Base-by-base conservation (phyloP, 2,888 invertebrate species). In the Syrista parreyssii region DNA sequence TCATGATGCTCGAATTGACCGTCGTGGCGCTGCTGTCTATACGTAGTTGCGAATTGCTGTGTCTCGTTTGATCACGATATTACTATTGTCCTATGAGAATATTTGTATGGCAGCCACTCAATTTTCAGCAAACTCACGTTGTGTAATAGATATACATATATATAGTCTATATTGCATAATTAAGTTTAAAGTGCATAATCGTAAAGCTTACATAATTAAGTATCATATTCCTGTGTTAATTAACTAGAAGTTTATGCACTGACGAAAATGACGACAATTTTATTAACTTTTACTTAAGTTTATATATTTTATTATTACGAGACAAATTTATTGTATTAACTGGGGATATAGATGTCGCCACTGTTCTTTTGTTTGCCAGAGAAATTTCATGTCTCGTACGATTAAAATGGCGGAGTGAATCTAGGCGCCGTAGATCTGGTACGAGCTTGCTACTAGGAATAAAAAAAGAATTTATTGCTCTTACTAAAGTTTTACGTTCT, bases 401-500 rank as follows among this genome's bases (percentile, higher is more conserved):
- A 3, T 71, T 6, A 0, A 23, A 55, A 55, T 55, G 40, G 40
- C 40, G 23, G 23, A 23, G 40, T 23, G 40, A 55, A 23, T 55
- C 40, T 55, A 55, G 40, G 40, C 9, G 23, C 9, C 55, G 6
- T 55, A 55, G 55, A 55, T 55, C 9, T 9, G 55, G 55, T 23
- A 76, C 79, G 79, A 83, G 80, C 79, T 74, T 68, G 31, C 68
- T 31, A 68, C 71, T 72, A 34, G 71, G 15, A 34, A n/a, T 40
- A 35, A 68, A 36, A 79, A 78, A 73, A 76, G 75, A 81, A 81
- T 85, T 86, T 86, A 86, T 87, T 84, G 81, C 81, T 79, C 83
- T 80, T 76, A 75, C 80, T 75, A 73, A 83, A 86, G 85, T 86
- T 86, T 86, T 86, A 87, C 82, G 84, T 79, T 78, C 83, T 83